Percentiles rank a stretch among this genome's conserved stretches.
Conservation (phyloP, 2,888 invertebrate species). For the Tiliacea citrago region DNA sequence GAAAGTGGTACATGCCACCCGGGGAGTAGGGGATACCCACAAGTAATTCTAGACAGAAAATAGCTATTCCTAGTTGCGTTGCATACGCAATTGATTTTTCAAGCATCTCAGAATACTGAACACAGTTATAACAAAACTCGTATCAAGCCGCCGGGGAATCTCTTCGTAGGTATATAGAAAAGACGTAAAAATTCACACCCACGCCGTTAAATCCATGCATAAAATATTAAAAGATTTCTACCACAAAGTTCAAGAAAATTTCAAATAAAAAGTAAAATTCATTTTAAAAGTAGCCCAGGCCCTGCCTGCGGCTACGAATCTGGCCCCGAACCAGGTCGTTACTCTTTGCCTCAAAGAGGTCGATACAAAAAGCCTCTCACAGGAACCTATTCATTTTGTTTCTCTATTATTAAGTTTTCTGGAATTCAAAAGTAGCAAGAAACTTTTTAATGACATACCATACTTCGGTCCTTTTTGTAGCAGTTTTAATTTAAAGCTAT, state of each 20-base stretch:
- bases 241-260: slow-evolving; percentile 57
- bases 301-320: slow-evolving; percentile 65
- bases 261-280: slow-evolving; percentile 62
- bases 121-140: slow-evolving; percentile 28
- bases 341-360: slow-evolving; percentile 68
- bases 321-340: slow-evolving; percentile 73
- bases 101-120: slow-evolving; percentile 34
- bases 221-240: slow-evolving; percentile 55
- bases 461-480: slow-evolving; percentile 39
- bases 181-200: slow-evolving; percentile 43
- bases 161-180: slow-evolving; percentile 38
- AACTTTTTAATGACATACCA: slow-evolving; percentile 65
- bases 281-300: slow-evolving; percentile 64
- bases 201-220: slow-evolving; percentile 48
- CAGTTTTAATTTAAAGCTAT: slow-evolving; percentile 37
- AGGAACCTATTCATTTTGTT: slow-evolving; percentile 73
- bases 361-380: slow-evolving; percentile 71
- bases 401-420: slow-evolving; percentile 73
- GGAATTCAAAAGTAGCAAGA: slow-evolving; percentile 60
- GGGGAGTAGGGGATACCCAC: no score
- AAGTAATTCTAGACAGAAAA: background rate
- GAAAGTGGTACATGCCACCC: no score
- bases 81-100: slow-evolving; percentile 46
- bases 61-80: slow-evolving; percentile 16
- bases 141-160: slow-evolving; percentile 13